phyloP scores from a whole-genome alignment of 1,140 invertebrate genomes.

The Branchinecta lindahli region DNA sequence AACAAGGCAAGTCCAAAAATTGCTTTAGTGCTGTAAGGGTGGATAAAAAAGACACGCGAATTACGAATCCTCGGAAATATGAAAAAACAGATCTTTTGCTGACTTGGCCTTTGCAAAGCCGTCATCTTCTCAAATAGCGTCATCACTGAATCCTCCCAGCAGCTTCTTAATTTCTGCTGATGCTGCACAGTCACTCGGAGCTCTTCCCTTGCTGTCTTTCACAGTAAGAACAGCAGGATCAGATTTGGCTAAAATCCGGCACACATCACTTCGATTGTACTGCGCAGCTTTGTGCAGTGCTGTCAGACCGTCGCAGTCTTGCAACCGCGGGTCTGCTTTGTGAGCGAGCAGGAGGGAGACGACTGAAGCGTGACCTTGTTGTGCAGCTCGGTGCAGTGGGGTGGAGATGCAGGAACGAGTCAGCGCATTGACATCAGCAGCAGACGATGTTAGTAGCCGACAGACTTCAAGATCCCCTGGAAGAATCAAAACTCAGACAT shows the following conservation, averaged over 20 bases:
- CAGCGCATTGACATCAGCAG: neutral
- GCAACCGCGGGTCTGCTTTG: neutral
- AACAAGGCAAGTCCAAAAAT: too few relatives aligned
- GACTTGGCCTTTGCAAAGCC: too few relatives aligned
- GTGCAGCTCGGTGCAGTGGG: neutral
- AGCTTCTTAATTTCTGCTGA: too few relatives aligned
- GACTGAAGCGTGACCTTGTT: neutral
- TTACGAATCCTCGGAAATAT: too few relatives aligned
- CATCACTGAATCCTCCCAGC: too few relatives aligned
- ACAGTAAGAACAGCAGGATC: neutral
- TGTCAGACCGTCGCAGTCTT: neutral
- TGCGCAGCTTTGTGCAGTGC: conserved; percentile 4
- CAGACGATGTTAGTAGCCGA: neutral
- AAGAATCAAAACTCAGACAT: neutral
- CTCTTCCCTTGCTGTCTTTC: neutral
- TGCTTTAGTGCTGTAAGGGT: too few relatives aligned
- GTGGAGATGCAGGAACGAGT: neutral
- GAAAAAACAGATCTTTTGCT: too few relatives aligned
- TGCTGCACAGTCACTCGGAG: neutral
- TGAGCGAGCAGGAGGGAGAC: neutral
- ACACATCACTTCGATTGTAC: neutral
- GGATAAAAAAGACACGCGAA: too few relatives aligned
- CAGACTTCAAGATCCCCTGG: neutral
- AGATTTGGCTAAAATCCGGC: neutral
- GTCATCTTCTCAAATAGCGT: too few relatives aligned